Conservation (phyloP, 2,888 invertebrate species). For the Gortyna flavago region DNA sequence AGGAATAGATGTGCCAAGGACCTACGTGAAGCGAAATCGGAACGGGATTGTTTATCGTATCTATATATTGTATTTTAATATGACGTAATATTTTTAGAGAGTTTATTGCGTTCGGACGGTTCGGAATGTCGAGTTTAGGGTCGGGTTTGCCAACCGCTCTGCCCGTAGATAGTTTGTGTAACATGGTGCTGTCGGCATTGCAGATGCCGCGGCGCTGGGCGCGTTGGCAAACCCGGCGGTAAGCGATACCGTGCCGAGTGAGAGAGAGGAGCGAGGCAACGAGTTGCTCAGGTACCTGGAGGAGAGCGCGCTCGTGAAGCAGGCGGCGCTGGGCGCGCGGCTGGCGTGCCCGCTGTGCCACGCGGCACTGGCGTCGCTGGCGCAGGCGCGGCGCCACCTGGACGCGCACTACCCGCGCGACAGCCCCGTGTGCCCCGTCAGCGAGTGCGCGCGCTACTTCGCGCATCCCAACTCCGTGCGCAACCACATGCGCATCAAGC, state of each 20-base stretch:
- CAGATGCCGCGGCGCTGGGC: slow-evolving; percentile 88
- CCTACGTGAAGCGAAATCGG: slow-evolving; percentile 64
- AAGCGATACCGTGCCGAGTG: slow-evolving; percentile 75
- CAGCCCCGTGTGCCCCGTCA: slow-evolving; percentile 95
- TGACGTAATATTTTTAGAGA: slow-evolving; percentile 80
- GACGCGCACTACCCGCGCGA: slow-evolving; percentile 96
- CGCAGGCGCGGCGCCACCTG: slow-evolving; percentile 93
- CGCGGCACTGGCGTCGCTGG: slow-evolving; percentile 91
- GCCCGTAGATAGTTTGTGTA: slow-evolving; percentile 70
- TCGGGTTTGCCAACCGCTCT: slow-evolving; percentile 81
- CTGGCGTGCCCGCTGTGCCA: slow-evolving; percentile 94
- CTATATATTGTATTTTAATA: slow-evolving; percentile 70
- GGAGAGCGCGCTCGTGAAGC: slow-evolving; percentile 59
- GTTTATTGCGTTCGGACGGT: slow-evolving; percentile 75
- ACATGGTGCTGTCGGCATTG: slow-evolving; percentile 90
- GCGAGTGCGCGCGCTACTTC: slow-evolving; percentile 93
- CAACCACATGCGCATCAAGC: slow-evolving; percentile 96
- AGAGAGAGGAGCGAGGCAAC: slow-evolving; percentile 65
- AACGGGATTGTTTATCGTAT: slow-evolving; percentile 67
- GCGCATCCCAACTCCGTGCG: slow-evolving; percentile 96
- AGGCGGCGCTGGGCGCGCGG: slow-evolving; percentile 58
- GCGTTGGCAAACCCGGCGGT: slow-evolving; percentile 74
- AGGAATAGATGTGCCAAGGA: slow-evolving; percentile 73
- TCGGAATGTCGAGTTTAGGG: slow-evolving; percentile 68
- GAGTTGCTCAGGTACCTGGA: slow-evolving; percentile 72